phyloP scores from a whole-genome alignment of 1,140 invertebrate species.

The Trichoplusia ni region DNA sequence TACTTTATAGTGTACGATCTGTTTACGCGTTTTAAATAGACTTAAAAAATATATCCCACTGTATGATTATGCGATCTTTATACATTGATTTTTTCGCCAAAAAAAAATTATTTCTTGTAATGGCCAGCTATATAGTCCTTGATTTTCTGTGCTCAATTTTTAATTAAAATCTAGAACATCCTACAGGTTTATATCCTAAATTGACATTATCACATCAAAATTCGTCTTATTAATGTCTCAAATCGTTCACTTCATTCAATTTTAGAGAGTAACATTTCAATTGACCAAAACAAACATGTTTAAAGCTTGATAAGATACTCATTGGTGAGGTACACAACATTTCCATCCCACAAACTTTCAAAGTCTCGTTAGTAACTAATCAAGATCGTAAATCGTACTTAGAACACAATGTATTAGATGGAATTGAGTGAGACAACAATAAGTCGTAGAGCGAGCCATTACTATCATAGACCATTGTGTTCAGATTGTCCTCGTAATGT shows the following conservation, averaged over 20 bases:
- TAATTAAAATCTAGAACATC: no score
- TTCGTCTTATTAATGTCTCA: no score
- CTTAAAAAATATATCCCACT: no score
- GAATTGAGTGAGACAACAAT: constrained; percentile 37
- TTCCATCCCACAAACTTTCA: constrained; percentile 21
- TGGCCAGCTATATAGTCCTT: no score
- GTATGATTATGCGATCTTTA: no score
- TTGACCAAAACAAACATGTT: constrained; percentile 23
- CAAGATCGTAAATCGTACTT: constrained; percentile 32
- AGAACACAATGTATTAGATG: constrained; percentile 13
- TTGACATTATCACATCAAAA: no score
- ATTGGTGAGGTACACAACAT: constrained; percentile 9
- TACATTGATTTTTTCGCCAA: no score
- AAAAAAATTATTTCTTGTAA: no score
- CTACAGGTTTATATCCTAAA: no score
- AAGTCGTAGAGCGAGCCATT: constrained; percentile 31
- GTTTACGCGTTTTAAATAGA: no score
- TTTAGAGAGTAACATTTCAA: constrained; percentile 5
- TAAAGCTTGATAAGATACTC: constrained; percentile 9
- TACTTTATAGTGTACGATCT: no score
- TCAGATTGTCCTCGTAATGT: constrained; percentile 23
- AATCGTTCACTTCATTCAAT: background rate
- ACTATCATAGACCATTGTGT: constrained; percentile 39
- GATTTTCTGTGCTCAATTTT: no score
- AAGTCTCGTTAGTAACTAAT: constrained; percentile 28